Evolutionary conservation across 92 coral and sea anemone species (phyloP), one percentile per base, ranked within the genome.

Genomic region (Siderastrea siderea): DNA sequence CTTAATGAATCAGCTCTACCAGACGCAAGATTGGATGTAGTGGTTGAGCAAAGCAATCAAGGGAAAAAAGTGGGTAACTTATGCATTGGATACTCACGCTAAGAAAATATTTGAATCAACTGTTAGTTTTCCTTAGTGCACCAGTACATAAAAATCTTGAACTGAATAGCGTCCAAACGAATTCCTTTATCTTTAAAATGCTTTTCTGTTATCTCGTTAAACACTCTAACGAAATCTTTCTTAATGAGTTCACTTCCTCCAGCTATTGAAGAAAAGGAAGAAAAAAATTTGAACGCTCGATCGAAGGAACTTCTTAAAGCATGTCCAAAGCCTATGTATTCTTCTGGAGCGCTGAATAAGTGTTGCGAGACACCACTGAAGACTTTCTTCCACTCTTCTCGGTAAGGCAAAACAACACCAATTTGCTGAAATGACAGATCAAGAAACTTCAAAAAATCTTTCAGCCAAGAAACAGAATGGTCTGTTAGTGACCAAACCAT

Each of bases 211-310:
- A 75, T 16, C 61, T 54, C 79, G 53, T 75, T 52, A 52, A 75
- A 75, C 10, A 75, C 17, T 55, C 53, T 46, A 17, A 52, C 46
- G 16, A 75, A 75, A 53, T 59, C 79, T 60, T 75, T 75, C 79
- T 75, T 10, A 3, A 38, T 53, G 13, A 7, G 43, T 54, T 75
- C 79, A 75, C 64, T 75, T 12, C 63, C 63, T 4, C 79, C 79
- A 26, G 63, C 79, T 52, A 75, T 52, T 3, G 57, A 14, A 13
- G 79, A 75, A 75, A 17, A 75, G 15, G 79, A 75, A 75, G 79
- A 46, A 4, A 75, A 75, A 19, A n/a, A 48, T 3, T 75, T 26
- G 57, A 13, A 53, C 16, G 79, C 79, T 6, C 53, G 79, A 53
- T 75, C 47, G 53, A 38, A 75, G 44, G 79, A 75, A 54, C 50